These are phyloP conservation scores for Leptopilina clavipes DNA, from an alignment of 1,140 invertebrate genomes.

Conservation along the genomic window DNA sequence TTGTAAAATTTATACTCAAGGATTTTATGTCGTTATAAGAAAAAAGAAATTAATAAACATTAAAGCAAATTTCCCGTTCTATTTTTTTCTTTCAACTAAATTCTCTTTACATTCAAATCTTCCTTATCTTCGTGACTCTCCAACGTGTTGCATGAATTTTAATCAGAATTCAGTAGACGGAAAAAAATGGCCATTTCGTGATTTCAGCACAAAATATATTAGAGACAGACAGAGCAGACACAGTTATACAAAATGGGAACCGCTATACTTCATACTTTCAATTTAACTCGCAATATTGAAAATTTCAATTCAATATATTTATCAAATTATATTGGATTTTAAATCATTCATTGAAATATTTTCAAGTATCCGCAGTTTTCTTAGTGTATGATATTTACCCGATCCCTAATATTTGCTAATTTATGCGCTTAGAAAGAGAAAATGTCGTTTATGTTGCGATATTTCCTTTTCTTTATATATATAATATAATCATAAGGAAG, in stretches of 20 bases:
- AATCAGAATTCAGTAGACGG: conserved; percentile 7
- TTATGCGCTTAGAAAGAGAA: too few species aligned
- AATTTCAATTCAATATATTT: too few species aligned
- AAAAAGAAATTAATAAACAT: neutral
- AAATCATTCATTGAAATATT: neutral
- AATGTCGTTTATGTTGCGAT: neutral
- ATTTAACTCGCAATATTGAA: neutral
- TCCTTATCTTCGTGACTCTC: neutral
- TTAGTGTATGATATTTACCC: too few species aligned
- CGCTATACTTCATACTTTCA: neutral
- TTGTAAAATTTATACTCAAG: too few species aligned
- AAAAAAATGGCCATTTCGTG: conserved; percentile 13
- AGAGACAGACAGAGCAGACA: neutral
- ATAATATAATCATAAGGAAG: neutral
- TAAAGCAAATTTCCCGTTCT: neutral
- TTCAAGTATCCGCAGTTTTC: too few species aligned
- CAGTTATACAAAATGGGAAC: neutral
- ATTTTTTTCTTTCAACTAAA: neutral
- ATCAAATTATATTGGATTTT: too few species aligned
- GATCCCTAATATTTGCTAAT: neutral
- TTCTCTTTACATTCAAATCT: conserved; percentile 10
- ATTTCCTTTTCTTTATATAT: neutral
- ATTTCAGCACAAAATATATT: neutral
- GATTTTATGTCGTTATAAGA: too few species aligned
- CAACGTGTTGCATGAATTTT: conserved; percentile 22